Percentiles rank a stretch among this genome's conserved stretches.
Evolutionary conservation across 2,113 vertebrate species (phyloP).

Genomic region (Forbesichthys agassizii): DNA sequence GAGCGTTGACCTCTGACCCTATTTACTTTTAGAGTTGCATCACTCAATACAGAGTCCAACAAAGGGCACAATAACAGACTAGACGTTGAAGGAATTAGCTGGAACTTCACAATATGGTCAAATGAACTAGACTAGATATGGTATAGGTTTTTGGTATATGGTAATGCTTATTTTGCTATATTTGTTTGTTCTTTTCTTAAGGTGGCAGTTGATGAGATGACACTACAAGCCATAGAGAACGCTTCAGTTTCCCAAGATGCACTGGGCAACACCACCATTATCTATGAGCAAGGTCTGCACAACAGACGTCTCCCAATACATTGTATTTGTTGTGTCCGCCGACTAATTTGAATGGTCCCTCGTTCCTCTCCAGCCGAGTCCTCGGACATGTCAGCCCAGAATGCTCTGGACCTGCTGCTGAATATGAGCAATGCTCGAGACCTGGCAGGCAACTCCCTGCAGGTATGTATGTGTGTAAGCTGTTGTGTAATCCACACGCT

Average conservation of each 20-base stretch:
- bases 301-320: neutral
- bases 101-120: neutral
- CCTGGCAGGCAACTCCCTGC: constrained; percentile 80
- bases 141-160: neutral
- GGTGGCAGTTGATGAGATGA: constrained; percentile 74
- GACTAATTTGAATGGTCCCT: neutral
- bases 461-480: constrained; percentile 73
- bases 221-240: constrained; percentile 76
- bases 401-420: constrained; percentile 89
- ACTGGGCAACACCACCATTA: constrained; percentile 88
- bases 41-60: no score
- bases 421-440: constrained; percentile 93
- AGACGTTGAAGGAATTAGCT: neutral
- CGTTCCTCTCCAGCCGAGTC: constrained; percentile 73
- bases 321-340: neutral
- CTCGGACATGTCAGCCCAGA: constrained; percentile 86
- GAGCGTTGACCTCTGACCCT: no score
- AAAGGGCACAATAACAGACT: neutral
- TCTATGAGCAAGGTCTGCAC: constrained; percentile 87
- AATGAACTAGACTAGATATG: neutral
- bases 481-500: neutral
- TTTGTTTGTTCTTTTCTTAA: constrained; percentile 25
- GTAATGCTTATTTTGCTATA: neutral
- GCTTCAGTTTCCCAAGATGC: constrained; percentile 79
- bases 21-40: no score